Base-by-base conservation (phyloP, 2,888 invertebrate genomes). In the Ctenicera cuprea region DNA sequence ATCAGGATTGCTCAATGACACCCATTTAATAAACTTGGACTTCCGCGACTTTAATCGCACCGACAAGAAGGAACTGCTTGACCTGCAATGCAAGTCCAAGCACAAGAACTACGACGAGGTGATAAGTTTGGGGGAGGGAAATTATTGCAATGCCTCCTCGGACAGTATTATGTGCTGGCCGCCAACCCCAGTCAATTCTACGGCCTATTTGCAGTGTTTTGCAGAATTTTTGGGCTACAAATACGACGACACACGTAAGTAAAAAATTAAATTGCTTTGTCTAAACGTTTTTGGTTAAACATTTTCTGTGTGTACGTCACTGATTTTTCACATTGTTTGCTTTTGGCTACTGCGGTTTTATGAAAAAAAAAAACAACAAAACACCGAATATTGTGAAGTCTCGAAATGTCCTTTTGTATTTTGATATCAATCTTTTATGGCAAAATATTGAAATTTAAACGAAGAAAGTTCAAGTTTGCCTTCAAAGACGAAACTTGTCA, bases 101-200 rank as follows among this genome's bases (percentile, higher is more conserved):
- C 22, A 72, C 52, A 68, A 41, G 41, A 59, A 33, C 37, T 45
- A 62, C 1, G 54, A 43, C 0, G 26, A 50, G 5, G 37, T 63
- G 16, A 43, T 52, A 18, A 63, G 18, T 18, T 69, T 64, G n/a
- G 65, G 63, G 9, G 70, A 70, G 14, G 74, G 74, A 38, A 65
- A 82, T 43, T 86, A 83, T 84, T 95, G 95, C 83, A 90, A 90
- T 70, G 90, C 92, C 43, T 91, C 90, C 79, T 94, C 92, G 89
- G 96, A 96, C 83, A 90, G 91, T 3, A 87, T 95, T 71, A 88
- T 95, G 38, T 97, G 96, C 86, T 97, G 96, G 97, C 95, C 95
- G 11, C 90, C 92, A 1, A 95, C 96, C 1, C 89, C 90, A 0
- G 90, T 91, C 75, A 93, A 93, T 77, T 90, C 92, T 0, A 85